Evolutionary conservation across 2,888 invertebrate genomes (phyloP).

Genomic region (Diploptera punctata): DNA sequence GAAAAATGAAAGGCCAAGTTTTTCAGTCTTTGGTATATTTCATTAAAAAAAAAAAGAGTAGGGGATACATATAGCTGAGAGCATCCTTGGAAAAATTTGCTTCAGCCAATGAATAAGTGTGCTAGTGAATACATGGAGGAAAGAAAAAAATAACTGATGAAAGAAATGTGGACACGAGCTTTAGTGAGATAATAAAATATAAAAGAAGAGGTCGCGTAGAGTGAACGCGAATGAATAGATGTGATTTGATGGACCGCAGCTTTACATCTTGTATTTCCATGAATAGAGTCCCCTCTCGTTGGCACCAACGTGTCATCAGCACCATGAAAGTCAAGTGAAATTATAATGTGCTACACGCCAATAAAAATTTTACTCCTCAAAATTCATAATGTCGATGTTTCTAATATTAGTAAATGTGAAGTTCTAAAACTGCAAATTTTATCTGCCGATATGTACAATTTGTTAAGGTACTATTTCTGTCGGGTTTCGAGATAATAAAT

Average conservation of each 20-base stretch:
- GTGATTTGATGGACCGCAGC: constrained; percentile 29
- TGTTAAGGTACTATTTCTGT: no score
- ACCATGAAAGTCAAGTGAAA: no score
- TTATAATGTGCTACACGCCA: no score
- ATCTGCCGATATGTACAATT: no score
- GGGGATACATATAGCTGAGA: constrained; percentile 26
- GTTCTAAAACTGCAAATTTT: no score
- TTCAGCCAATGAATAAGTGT: constrained; percentile 31
- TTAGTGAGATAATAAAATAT: constrained; percentile 17
- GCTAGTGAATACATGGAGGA: not conserved
- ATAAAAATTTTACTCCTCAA: no score
- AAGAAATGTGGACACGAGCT: constrained; percentile 22
- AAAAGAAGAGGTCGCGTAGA: constrained; percentile 9
- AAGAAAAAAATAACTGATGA: constrained; percentile 28
- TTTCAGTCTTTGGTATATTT: no score
- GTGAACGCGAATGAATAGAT: constrained; percentile 22
- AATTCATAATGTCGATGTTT: no score
- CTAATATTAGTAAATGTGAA: no score
- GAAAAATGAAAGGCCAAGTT: no score
- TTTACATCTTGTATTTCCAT: not conserved
- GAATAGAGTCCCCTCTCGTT: not conserved
- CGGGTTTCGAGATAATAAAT: no score
- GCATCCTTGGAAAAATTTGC: constrained; percentile 34
- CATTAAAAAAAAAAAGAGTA: no score
- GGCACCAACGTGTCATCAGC: not conserved